These are phyloP conservation scores for Sycophila sp. DNA, from an alignment of 1,140 invertebrate genomes.

Conservation along the genomic window DNA sequence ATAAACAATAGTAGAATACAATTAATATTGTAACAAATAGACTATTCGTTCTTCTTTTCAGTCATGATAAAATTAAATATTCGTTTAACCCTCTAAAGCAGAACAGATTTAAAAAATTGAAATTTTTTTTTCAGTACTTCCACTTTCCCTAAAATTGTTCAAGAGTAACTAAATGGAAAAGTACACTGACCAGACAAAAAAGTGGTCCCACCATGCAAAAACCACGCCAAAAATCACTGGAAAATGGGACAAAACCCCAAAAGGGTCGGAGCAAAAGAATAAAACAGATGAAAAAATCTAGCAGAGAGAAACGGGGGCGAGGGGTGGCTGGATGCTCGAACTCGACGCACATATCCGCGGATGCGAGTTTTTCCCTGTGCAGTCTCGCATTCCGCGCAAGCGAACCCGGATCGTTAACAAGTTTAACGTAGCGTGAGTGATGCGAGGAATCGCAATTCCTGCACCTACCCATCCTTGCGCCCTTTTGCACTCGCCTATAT, in stretches of 20 bases:
- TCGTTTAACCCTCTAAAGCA: no score
- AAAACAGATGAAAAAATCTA: not conserved
- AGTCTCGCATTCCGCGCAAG: constrained; percentile 42
- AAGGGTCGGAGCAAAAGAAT: not conserved
- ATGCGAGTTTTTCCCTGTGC: constrained; percentile 30
- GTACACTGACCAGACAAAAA: no score
- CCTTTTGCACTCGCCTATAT: not conserved
- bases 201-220: no score
- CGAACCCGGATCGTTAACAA: constrained; percentile 50
- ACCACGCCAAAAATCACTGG: no score
- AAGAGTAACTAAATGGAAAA: no score
- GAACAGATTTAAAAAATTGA: no score
- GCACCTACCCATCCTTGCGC: constrained; percentile 24
- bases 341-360: not conserved
- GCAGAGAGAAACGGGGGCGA: constrained; percentile 29
- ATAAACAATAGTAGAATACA: no score
- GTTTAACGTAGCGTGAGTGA: constrained; percentile 52
- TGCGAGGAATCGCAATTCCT: constrained; percentile 46
- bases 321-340: constrained; percentile 33
- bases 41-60: no score
- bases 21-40: no score
- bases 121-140: no score
- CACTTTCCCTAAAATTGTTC: no score
- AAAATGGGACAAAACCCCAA: not conserved
- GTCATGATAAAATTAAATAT: no score